phyloP scores from a whole-genome alignment of 1,140 invertebrate genomes.

The Macrobrachium nipponense region DNA sequence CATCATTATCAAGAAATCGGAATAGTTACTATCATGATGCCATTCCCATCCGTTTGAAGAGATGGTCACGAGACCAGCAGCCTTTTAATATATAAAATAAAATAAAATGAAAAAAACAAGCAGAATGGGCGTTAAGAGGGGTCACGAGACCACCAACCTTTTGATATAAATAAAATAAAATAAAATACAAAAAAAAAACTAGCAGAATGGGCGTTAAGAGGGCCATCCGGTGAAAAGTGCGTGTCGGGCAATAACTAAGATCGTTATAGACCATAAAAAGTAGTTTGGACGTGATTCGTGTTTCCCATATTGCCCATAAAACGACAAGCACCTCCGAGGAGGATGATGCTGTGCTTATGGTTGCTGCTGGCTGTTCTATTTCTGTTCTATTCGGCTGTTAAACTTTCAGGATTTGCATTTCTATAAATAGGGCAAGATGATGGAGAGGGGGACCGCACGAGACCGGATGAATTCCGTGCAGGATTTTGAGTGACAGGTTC shows the following conservation, averaged over 20 bases:
- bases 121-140: not conserved
- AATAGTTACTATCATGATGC: no score
- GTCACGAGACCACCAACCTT: no score
- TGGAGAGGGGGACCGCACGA: no score
- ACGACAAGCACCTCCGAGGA: not conserved
- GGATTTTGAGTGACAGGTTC: no score
- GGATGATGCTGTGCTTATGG: not conserved
- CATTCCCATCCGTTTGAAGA: no score
- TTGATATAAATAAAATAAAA: no score
- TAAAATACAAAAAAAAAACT: no score
- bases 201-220: not conserved
- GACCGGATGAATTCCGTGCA: no score
- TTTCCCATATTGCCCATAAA: constrained; percentile 56
- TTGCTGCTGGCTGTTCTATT: not conserved
- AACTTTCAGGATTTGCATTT: not conserved
- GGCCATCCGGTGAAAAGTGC: constrained; percentile 24
- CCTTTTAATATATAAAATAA: no score
- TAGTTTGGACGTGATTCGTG: constrained; percentile 29
- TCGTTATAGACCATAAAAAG: constrained; percentile 58
- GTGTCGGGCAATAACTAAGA: constrained; percentile 44
- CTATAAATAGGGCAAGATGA: not conserved
- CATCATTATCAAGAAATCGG: no score
- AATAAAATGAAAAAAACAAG: no score
- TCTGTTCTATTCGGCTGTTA: not conserved
- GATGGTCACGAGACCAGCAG: no score